A percentile compares a stretch with the other conserved stretches of the same genome.
These are phyloP conservation scores for Trichonephila clavata DNA, from an alignment of 1,140 invertebrate species.

Conservation along the genomic window DNA sequence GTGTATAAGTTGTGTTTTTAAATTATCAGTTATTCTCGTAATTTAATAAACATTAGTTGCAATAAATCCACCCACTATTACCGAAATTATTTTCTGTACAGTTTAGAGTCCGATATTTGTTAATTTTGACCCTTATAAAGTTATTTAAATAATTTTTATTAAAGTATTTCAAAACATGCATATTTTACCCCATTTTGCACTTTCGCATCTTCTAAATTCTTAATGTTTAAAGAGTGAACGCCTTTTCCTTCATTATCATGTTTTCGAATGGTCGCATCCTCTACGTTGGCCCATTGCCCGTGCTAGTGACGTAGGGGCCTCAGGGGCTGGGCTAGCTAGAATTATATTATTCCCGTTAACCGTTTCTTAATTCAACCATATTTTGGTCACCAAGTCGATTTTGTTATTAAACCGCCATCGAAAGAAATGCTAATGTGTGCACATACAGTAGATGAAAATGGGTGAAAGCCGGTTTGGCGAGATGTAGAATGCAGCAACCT, in stretches of 20 bases:
- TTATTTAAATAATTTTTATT: too few species aligned
- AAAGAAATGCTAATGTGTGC: background rate
- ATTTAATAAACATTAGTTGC: too few species aligned
- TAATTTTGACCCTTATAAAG: too few species aligned
- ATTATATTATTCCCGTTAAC: background rate
- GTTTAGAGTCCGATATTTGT: too few species aligned
- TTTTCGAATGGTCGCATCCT: conserved; percentile 1
- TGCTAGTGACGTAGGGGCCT: conserved; percentile 23
- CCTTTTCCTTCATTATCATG: background rate
- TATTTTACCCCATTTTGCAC: background rate
- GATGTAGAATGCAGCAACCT: conserved; percentile 44
- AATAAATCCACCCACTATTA: too few species aligned
- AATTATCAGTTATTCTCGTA: too few species aligned
- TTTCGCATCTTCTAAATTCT: background rate
- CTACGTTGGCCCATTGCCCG: conserved; percentile 66
- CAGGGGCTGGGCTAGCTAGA: background rate
- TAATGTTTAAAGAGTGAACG: background rate
- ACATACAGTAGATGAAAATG: background rate
- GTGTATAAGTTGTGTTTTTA: too few species aligned
- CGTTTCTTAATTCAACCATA: conserved; percentile 16
- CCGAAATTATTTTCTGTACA: too few species aligned
- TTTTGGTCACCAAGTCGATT: conserved; percentile 4
- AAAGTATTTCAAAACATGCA: background rate
- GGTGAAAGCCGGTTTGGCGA: conserved; percentile 70
- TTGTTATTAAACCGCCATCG: background rate